A percentile compares a stretch with the other conserved stretches of the same genome.
Conservation (phyloP, 2,113 vertebrate species). For the Chascanopsetta lugubris region DNA sequence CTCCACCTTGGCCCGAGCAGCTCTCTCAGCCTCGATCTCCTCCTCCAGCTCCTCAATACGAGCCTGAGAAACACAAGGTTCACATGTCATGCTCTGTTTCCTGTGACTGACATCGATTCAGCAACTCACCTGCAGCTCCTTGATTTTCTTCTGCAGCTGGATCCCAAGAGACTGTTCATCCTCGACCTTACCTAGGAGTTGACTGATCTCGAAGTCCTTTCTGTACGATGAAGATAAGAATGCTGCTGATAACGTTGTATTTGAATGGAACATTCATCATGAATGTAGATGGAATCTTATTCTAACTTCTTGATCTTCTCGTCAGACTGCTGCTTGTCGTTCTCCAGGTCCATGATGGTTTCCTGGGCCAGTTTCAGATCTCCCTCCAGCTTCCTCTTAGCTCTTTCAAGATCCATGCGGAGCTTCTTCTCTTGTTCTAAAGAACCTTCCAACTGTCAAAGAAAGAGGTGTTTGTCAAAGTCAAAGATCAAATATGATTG, state of each 20-base stretch:
- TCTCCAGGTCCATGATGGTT: conserved; percentile 75
- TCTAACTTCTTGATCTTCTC: conserved; percentile 74
- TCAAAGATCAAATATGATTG: background rate
- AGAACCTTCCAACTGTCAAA: conserved; percentile 83
- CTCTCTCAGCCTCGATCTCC: conserved; percentile 88
- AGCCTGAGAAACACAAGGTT: conserved; percentile 55
- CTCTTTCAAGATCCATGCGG: conserved; percentile 84
- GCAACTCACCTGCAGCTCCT: conserved; percentile 81
- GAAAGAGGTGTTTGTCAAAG: background rate
- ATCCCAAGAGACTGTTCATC: conserved; percentile 83
- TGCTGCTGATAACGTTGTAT: background rate
- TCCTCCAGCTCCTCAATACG: conserved; percentile 86
- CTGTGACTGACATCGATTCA: background rate
- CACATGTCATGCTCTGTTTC: background rate
- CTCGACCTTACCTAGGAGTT: conserved; percentile 84
- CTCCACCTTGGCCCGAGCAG: conserved; percentile 86
- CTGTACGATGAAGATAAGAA: conserved; percentile 53
- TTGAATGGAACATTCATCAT: background rate
- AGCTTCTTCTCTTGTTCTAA: conserved; percentile 90
- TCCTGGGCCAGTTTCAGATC: conserved; percentile 74
- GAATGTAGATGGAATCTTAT: background rate
- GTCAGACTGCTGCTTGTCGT: conserved; percentile 75
- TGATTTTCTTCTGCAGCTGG: conserved; percentile 89
- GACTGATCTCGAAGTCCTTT: conserved; percentile 87
- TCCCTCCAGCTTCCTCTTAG: conserved; percentile 74